Conservation (phyloP, 2,113 vertebrate genomes). For the Plecturocebus donacophilus region DNA sequence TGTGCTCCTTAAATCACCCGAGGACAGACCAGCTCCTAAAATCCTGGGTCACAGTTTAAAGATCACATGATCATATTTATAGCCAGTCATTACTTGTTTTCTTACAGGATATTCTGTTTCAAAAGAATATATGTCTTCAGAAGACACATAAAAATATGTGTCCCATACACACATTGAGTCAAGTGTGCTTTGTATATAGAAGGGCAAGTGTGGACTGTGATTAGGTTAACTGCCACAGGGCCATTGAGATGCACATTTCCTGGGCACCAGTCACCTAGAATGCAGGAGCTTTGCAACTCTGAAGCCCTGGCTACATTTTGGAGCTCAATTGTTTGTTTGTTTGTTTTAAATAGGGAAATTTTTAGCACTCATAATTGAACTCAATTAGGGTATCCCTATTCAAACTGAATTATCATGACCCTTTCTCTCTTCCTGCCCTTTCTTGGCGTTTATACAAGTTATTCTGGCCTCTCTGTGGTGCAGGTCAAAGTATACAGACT, state of each 20-base stretch:
- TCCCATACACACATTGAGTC: neutral
- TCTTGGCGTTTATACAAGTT: neutral
- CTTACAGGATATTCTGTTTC: constrained; percentile 11
- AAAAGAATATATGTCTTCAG: neutral
- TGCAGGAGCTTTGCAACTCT: neutral
- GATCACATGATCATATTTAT: neutral
- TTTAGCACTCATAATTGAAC: neutral
- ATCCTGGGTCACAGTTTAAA: neutral
- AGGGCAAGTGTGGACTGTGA: neutral
- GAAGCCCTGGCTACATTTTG: neutral
- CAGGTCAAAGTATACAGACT: neutral
- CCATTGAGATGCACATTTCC: neutral
- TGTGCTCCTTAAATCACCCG: constrained; percentile 60
- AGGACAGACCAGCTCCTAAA: constrained; percentile 16
- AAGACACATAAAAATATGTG: constrained; percentile 31
- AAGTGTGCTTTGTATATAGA: neutral
- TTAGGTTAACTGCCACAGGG: neutral
- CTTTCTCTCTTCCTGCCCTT: neutral
- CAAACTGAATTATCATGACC: neutral
- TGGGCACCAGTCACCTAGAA: neutral
- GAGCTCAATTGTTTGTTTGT: neutral
- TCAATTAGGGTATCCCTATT: neutral
- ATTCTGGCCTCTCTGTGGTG: neutral
- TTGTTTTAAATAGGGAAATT: neutral
- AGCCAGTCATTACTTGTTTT: neutral